Evolutionary conservation across 1,140 invertebrate genomes (phyloP), one percentile per base, ranked within the genome.

Genomic region (Drosophila kohkoa): DNA sequence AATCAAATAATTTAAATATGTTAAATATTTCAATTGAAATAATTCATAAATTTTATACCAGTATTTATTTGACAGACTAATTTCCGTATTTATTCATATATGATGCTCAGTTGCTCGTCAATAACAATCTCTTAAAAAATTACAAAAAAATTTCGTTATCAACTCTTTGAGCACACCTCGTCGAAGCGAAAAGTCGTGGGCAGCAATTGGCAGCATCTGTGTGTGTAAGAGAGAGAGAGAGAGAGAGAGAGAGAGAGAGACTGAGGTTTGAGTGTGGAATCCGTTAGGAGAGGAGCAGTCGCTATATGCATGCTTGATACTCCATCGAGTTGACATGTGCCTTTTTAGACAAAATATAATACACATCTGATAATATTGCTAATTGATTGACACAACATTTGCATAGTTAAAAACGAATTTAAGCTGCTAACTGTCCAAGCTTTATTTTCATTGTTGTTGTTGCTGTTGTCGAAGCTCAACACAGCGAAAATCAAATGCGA

Each of bases 351-450:
- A 25, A 25, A 66, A 77, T 69, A 64, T 76, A 81, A 80, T 75
- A 83, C 48, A 59, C 49, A 87, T 68, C 67, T 69, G 82, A 77
- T 87, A 86, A 87, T 74, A 70, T 51, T 65, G 71, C 79, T 86
- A 86, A 86, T 87, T 70, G 63, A 68, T 76, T 69, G 48, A 15
- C n/a, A 51, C 71, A 86, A 86, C 77, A 71, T 87, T 87, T 87
- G 79, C 58, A 20, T 64, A 58, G 64, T 70, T 87, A 87, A 87
- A 87, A 82, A 77, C 80, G 67, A 75, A 76, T 79, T 79, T 81
- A 66, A 71, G 60, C 54, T 64, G 67, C 60, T 75, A 75, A 86
- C 82, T 86, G 70, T 77, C 52, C 38, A 72, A 13, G 3, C 6
- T 46, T 46, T 46, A 13, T 46, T 7, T 25, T 25, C 20, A 25